These are phyloP conservation scores for Malacoctenus gilli DNA, from an alignment of 2,797 vertebrate species.

Conservation along the genomic window DNA sequence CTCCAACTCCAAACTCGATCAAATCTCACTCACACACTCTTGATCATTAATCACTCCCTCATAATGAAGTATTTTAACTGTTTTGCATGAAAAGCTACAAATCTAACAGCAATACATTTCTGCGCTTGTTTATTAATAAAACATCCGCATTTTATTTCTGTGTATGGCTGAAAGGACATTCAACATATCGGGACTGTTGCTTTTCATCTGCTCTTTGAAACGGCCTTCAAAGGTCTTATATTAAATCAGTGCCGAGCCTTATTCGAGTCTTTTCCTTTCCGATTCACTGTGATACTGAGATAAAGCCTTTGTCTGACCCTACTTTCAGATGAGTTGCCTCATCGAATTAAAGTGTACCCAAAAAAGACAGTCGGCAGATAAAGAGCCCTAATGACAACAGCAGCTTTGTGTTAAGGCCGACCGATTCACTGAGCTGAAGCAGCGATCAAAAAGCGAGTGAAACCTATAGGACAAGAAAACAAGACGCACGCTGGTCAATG, in stretches of 20 bases:
- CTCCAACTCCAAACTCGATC: no score
- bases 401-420: conserved; percentile 20
- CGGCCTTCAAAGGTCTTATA: conserved; percentile 1
- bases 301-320: no score
- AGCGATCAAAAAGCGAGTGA: no score
- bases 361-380: conserved; percentile 24
- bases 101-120: no score
- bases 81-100: no score
- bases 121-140: no score
- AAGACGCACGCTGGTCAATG: conserved; percentile 30
- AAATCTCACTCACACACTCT: no score
- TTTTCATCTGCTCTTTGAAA: conserved; percentile 5
- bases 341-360: conserved; percentile 30
- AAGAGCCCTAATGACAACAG: conserved; percentile 2
- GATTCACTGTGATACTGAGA: background rate
- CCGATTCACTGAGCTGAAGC: background rate
- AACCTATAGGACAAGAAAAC: conserved; percentile 14
- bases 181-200: no score
- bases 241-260: conserved; percentile 2
- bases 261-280: conserved; percentile 3
- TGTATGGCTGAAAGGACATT: background rate
- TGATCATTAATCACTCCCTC: no score
- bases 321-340: conserved; percentile 5
- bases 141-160: background rate
- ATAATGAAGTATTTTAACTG: no score